phyloP scores from a whole-genome alignment of 2,113 vertebrate genomes.

The Aplodontia rufa region DNA sequence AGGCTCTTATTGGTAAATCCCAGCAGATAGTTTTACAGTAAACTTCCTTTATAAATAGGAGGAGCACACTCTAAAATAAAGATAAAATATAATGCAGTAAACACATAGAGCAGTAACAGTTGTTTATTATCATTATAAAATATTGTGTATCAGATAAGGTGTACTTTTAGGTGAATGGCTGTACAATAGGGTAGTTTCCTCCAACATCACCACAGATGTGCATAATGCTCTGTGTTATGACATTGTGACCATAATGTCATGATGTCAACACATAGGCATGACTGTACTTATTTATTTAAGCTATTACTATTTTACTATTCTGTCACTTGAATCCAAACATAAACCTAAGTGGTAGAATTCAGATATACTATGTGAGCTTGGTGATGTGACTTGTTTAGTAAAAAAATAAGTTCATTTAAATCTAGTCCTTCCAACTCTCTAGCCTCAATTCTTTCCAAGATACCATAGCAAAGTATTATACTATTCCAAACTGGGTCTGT shows the following conservation, averaged over 20 bases:
- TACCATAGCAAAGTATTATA: not conserved
- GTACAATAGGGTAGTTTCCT: not conserved
- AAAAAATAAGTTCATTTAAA: constrained; percentile 40
- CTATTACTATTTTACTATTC: not conserved
- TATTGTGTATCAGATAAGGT: not conserved
- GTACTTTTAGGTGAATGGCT: not conserved
- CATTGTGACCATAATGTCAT: not conserved
- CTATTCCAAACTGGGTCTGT: not conserved
- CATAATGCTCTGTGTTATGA: not conserved
- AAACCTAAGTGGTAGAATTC: not conserved
- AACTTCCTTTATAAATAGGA: not conserved
- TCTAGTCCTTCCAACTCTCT: not conserved
- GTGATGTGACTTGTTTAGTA: not conserved
- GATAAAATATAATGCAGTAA: not conserved
- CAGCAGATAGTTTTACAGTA: not conserved
- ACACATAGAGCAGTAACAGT: not conserved
- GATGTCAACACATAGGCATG: not conserved
- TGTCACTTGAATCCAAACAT: not conserved
- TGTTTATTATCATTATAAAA: not conserved
- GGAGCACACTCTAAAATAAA: not conserved
- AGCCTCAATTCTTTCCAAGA: not conserved
- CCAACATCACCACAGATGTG: not conserved
- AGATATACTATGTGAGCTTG: not conserved
- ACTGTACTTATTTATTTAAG: not conserved
- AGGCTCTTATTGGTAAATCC: not conserved